Conservation (phyloP, 2,797 vertebrate species). For the Lophotriccus pileatus region DNA sequence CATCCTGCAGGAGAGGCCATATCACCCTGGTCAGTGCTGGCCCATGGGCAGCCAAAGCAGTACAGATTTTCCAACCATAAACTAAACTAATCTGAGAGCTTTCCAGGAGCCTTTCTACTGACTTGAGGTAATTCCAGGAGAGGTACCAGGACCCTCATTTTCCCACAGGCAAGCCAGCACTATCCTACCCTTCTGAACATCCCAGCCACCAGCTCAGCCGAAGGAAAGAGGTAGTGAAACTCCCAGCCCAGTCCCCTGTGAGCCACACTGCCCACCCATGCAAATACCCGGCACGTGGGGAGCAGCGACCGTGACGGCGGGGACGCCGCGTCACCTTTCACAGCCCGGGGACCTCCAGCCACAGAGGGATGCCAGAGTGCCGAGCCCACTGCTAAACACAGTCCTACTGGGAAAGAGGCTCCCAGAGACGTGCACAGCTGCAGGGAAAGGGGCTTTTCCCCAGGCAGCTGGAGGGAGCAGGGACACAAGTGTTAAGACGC, state of each 20-base stretch:
- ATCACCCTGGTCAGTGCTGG: accelerated
- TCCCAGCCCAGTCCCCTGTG: neutral
- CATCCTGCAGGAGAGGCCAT: slow-evolving; percentile 29
- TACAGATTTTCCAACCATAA: neutral
- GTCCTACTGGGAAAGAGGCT: neutral
- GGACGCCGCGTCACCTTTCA: accelerated
- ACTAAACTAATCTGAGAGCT: neutral
- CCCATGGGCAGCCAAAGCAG: neutral
- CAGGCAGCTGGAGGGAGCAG: neutral
- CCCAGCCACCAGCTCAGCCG: accelerated
- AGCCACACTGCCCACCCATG: neutral
- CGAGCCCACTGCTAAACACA: accelerated
- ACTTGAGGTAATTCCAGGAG: neutral
- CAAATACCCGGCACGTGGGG: neutral
- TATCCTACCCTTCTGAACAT: neutral
- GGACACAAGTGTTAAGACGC: neutral
- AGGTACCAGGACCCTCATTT: neutral
- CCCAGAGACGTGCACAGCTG: neutral
- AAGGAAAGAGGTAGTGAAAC: slow-evolving; percentile 10
- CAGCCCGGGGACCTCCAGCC: neutral
- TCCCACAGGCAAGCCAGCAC: neutral
- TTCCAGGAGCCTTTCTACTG: neutral
- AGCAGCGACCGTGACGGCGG: neutral
- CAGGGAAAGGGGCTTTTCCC: neutral
- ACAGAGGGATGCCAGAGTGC: neutral